These are phyloP conservation scores for Pelmatolapia mariae DNA, from an alignment of 2,113 vertebrate genomes.

Conservation along the genomic window DNA sequence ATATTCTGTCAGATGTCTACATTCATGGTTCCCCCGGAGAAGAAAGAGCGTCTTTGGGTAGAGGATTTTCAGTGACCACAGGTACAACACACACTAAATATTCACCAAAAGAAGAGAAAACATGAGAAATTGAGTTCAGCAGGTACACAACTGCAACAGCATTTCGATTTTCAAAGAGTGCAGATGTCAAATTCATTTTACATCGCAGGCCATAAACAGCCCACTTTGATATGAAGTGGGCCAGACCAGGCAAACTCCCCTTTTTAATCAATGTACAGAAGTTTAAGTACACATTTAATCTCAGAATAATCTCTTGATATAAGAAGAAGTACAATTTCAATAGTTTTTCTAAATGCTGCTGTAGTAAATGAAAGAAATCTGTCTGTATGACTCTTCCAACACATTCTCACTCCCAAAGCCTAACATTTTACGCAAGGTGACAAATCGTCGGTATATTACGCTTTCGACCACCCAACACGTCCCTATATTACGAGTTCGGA, in stretches of 20 bases:
- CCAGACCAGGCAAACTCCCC: not conserved
- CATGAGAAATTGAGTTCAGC: not conserved
- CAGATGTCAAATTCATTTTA: not conserved
- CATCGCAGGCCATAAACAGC: not conserved
- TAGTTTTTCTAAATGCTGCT: not conserved
- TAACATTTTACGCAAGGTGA: not conserved
- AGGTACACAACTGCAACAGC: not conserved
- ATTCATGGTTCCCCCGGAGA: conserved; percentile 82
- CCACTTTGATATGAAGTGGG: not conserved
- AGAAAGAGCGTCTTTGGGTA: conserved; percentile 83
- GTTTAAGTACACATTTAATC: not conserved
- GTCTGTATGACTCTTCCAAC: not conserved
- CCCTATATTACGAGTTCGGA: not conserved
- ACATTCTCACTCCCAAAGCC: not conserved
- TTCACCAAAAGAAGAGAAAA: not conserved
- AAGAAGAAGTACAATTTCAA: not conserved
- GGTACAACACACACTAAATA: conserved; percentile 76
- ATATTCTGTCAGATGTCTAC: conserved; percentile 84
- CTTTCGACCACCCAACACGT: not conserved
- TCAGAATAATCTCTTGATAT: not conserved
- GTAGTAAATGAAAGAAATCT: not conserved
- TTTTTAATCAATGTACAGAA: not conserved
- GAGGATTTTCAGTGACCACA: conserved; percentile 82
- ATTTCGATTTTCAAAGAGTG: not conserved
- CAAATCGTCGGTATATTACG: not conserved